A percentile compares a stretch with the other conserved stretches of the same genome.
Evolutionary conservation across 1,140 invertebrate genomes (phyloP).

Genomic region (Drosophila varians): DNA sequence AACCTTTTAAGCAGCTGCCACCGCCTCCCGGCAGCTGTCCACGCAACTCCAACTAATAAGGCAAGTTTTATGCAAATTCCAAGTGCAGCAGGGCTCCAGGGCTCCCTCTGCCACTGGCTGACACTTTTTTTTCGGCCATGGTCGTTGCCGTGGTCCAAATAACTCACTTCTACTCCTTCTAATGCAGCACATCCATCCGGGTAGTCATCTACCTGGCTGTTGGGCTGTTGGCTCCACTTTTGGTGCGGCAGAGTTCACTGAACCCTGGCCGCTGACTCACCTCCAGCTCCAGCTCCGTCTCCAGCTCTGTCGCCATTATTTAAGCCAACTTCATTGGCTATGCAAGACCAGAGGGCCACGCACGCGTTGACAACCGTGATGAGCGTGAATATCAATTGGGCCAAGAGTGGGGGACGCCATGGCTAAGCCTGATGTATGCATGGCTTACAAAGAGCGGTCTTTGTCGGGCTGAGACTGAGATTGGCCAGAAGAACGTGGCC

Average conservation of each 20-base stretch:
- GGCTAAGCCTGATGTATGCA: constrained; percentile 32
- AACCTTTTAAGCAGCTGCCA: constrained; percentile 74
- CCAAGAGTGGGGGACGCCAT: neutral
- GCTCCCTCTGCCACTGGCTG: neutral
- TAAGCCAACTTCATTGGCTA: constrained; percentile 59
- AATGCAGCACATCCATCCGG: constrained; percentile 10
- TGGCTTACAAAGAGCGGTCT: constrained; percentile 12
- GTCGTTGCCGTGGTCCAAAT: constrained; percentile 32
- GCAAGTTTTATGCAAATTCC: constrained; percentile 75
- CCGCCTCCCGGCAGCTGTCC: constrained; percentile 44
- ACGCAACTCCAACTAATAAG: constrained; percentile 64
- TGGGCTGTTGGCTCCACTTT: constrained; percentile 3
- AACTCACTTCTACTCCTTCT: constrained; percentile 34
- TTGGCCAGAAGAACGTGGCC: constrained; percentile 24
- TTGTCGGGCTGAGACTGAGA: constrained; percentile 38
- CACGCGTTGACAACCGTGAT: constrained; percentile 61
- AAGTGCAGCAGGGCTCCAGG: constrained; percentile 30
- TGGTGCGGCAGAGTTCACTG: constrained; percentile 48
- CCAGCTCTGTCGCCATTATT: neutral
- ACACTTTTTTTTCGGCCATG: constrained; percentile 35
- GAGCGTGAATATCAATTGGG: constrained; percentile 60
- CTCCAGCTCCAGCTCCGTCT: neutral
- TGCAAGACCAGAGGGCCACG: constrained; percentile 67
- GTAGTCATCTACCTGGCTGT: neutral
- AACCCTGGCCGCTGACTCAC: constrained; percentile 68